Evolutionary conservation across 2,113 vertebrate genomes (phyloP).

Genomic region (Paracanthobrama guichenoti): DNA sequence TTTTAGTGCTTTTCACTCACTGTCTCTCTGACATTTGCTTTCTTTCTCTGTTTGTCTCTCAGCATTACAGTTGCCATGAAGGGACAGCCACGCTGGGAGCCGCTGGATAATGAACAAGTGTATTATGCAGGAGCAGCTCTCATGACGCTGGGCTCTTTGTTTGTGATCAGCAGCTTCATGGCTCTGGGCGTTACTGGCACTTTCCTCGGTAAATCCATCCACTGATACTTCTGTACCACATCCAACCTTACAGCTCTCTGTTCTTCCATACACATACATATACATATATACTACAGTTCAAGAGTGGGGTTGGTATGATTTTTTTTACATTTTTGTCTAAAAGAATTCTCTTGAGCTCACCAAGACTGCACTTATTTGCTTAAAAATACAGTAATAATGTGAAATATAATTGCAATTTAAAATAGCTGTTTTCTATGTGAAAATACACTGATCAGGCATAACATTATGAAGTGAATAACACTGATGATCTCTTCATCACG

Average conservation of each 20-base stretch:
- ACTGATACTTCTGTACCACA: not conserved
- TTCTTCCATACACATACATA: too few relatives aligned
- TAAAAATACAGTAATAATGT: not conserved
- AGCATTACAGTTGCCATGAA: slow-evolving; percentile 90
- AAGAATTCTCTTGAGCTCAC: not conserved
- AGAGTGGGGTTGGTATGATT: not conserved
- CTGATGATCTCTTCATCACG: too few relatives aligned
- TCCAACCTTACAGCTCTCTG: not conserved
- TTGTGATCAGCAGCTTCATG: slow-evolving; percentile 91
- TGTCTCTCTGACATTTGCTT: not conserved
- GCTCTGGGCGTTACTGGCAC: slow-evolving; percentile 92
- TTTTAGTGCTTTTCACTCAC: not conserved
- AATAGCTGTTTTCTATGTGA: not conserved
- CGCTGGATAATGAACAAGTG: slow-evolving; percentile 72
- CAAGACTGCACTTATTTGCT: not conserved
- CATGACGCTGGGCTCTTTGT: slow-evolving; percentile 74
- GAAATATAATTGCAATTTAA: not conserved
- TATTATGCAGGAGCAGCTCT: slow-evolving; percentile 75
- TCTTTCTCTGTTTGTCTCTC: slow-evolving; percentile 38
- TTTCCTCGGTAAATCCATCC: slow-evolving; percentile 84
- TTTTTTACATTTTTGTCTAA: not conserved
- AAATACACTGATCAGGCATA: not conserved
- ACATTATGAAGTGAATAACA: too few relatives aligned
- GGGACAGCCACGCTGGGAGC: slow-evolving; percentile 78
- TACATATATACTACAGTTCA: not conserved